Base-by-base conservation (phyloP, 1,140 invertebrate genomes). In the Danaus plexippus region DNA sequence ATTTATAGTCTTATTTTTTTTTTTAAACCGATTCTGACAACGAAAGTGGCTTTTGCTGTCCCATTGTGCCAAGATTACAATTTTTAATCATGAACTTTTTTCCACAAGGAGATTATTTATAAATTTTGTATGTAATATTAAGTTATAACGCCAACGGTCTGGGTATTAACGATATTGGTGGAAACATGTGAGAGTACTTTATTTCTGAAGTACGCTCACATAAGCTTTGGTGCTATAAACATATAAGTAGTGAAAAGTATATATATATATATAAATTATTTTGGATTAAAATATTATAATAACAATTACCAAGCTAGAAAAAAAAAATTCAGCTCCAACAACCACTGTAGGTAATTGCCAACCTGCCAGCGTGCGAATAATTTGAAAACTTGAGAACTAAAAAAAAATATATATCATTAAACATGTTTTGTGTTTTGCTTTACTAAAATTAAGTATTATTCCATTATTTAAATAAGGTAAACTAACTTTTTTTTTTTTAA, bases 381-480 rank as follows among this genome's bases (percentile, higher is more conserved):
- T 32, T 32, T 32, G 22, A 32, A 32, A 32, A 32, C 22, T 32
- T 32, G 22, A 32, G 22, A 32, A 32, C 22, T 32, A 32, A 32
- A 32, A 32, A 32, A 32, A 32, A 32, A 32, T 32, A 32, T 32
- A 32, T 32, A 32, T 32, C 22, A 32, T 32, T 32, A 32, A 32
- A 32, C 11, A 43, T 59, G 51, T 59, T 64, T 75, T 67, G 67
- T 69, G 22, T 66, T 76, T 75, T 71, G 69, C 67, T 78, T 71
- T 73, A 75, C 73, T 76, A 71, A 80, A 78, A 74, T 71, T 81
- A 80, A 81, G 71, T 80, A 73, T 70, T 83, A 85, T 85, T 85
- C 82, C 82, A 85, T 83, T 83, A 85, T 75, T 72, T 82, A 80
- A 80, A 73, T 80, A 74, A 81, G 22, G 22, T 32, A 32, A 32